These are phyloP conservation scores for Diplazon laetatorius DNA, from an alignment of 2,888 invertebrate genomes.

Conservation along the genomic window DNA sequence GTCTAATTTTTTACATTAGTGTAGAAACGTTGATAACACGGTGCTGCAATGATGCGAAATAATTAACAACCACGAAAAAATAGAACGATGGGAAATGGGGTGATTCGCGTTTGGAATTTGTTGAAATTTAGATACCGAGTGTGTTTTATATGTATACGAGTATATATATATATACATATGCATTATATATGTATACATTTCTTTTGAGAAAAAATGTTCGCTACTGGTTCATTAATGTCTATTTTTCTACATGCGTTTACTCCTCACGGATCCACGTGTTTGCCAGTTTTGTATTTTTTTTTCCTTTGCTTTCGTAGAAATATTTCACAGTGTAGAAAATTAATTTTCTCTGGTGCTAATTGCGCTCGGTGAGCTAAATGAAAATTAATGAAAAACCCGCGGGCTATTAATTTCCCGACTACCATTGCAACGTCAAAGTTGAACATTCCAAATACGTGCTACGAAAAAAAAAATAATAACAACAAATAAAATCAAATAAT, in stretches of 20 bases:
- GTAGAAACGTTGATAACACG: constrained; percentile 34
- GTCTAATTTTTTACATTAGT: constrained; percentile 27
- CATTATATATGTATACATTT: constrained; percentile 26
- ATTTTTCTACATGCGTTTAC: constrained; percentile 62
- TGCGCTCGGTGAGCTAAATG: neutral
- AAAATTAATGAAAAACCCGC: neutral
- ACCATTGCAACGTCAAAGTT: constrained; percentile 27
- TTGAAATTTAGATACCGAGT: constrained; percentile 43
- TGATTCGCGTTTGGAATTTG: constrained; percentile 46
- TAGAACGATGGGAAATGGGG: constrained; percentile 9
- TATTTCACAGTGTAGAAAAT: constrained; percentile 13
- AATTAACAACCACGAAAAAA: neutral
- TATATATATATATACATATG: constrained; percentile 20
- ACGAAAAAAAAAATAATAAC: neutral
- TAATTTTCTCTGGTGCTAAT: constrained; percentile 41
- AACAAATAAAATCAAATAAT: neutral
- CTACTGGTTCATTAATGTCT: constrained; percentile 52
- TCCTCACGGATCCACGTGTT: constrained; percentile 34
- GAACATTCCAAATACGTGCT: constrained; percentile 56
- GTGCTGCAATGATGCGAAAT: constrained; percentile 51
- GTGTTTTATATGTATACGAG: constrained; percentile 38
- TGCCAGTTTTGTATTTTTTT: constrained; percentile 45
- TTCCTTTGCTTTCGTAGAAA: neutral
- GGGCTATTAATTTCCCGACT: constrained; percentile 4
- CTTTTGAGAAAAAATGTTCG: constrained; percentile 8